Evolutionary conservation across 2,113 vertebrate species (phyloP), one percentile per base, ranked within the genome.

Genomic region (Hylia prasina): DNA sequence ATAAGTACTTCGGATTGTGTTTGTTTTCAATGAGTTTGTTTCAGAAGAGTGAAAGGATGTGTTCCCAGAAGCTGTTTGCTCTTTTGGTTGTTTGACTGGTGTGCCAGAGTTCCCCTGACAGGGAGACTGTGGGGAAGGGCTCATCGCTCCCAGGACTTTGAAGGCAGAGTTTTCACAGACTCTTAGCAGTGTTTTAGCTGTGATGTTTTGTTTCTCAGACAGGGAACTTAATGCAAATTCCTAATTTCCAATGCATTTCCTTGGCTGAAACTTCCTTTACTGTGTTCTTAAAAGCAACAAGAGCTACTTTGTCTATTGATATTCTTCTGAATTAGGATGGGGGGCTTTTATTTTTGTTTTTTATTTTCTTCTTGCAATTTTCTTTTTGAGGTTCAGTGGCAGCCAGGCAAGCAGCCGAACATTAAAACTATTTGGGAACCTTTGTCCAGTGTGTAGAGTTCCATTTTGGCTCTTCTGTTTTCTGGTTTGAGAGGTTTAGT

Each of bases 1-100:
- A 24, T 4, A 23, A 82, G 14, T 45, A 6, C 28, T 64, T 61
- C 23, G 47, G 30, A 33, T 40, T 24, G 35, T 58, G 53, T 45
- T 96, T 90, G 31, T 69, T 95, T 89, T n/a, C 23, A 42, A n/a
- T 13, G 21, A 69, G 21, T 80, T 93, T 76, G 18, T 68, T 89
- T 81, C 33, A 33, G 79, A 44, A 20, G 21, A 64, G 12, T 13
- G 22, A 33, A 56, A 42, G 48, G 33, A 50, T 2, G 1, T n/a
- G 53, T 72, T 82, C 44, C 89, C 78, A 76, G 78, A 3, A 68
- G 42, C 72, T 89, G 40, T 77, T 88, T 75, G 40, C 73, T 65
- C 19, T 28, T 78, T 37, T 21, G 15, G 13, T 35, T 54, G 56
- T 64, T 93, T 66, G 56, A 15, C 13, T 82, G 60, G 20, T 56